A percentile compares a stretch with the other conserved stretches of the same genome.
These are phyloP conservation scores for Metridium senile DNA, from an alignment of 92 coral and sea anemone species.

Conservation along the genomic window DNA sequence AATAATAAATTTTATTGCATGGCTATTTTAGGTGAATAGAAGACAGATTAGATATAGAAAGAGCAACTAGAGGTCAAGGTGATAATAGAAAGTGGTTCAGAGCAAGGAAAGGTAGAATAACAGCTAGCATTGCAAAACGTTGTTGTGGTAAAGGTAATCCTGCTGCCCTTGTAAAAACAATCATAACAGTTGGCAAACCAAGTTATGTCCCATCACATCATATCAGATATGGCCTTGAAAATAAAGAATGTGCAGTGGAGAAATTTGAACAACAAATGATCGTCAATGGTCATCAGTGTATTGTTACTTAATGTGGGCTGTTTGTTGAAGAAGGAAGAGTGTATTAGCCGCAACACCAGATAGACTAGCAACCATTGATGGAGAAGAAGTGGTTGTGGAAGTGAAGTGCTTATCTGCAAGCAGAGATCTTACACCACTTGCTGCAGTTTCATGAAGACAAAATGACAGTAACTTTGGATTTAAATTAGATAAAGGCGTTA, in stretches of 20 bases:
- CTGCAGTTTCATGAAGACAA: conserved; percentile 1
- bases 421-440: conserved; percentile 12
- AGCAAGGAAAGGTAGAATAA: conserved; percentile 13
- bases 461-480: conserved; percentile 12
- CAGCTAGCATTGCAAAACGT: conserved; percentile 9
- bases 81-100: conserved; percentile 9
- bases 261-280: conserved; percentile 28
- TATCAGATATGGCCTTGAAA: conserved; percentile 48
- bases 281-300: background rate
- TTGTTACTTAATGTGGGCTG: conserved; percentile 39
- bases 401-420: conserved; percentile 15
- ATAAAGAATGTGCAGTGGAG: conserved; percentile 39
- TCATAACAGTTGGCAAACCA: conserved; percentile 13
- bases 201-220: background rate
- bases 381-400: background rate
- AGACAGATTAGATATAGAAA: conserved; percentile 25
- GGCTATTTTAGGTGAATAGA: background rate
- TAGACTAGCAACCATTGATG: conserved; percentile 34
- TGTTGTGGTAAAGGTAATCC: conserved; percentile 15
- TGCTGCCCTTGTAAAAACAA: background rate
- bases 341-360: conserved; percentile 65
- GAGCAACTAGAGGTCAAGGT: conserved; percentile 27
- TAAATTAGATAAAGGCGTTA: background rate
- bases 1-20: too few relatives aligned
- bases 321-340: conserved; percentile 45